Evolutionary conservation across 2,113 vertebrate species (phyloP).

Genomic region (Boulengeromyrus knoepffleri): DNA sequence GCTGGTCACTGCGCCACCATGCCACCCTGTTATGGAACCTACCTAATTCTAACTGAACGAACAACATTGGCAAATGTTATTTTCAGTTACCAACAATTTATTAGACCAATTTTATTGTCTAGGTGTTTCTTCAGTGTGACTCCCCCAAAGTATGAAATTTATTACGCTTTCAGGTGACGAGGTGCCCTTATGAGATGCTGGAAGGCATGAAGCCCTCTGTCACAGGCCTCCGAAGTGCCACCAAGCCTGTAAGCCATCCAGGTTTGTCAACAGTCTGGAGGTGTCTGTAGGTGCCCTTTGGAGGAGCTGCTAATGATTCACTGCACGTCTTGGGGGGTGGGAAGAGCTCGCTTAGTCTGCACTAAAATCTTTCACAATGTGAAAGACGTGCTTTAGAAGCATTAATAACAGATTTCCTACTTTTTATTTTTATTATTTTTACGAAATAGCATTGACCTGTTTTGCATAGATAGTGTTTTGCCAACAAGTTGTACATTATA

Average conservation of each 20-base stretch:
- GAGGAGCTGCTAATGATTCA: not conserved
- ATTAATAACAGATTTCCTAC: not conserved
- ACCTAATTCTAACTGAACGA: not conserved
- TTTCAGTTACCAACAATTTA: not conserved
- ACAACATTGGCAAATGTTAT: not conserved
- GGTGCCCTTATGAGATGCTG: not conserved
- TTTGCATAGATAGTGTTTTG: not conserved
- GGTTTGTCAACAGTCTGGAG: not conserved
- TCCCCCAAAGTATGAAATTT: not conserved
- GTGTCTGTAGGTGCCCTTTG: not conserved
- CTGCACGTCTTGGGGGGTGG: not conserved
- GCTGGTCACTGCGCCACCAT: not conserved
- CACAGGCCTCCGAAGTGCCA: not conserved
- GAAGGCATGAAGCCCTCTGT: not conserved
- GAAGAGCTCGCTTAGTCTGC: not conserved
- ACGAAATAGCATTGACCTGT: not conserved
- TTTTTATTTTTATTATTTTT: not conserved
- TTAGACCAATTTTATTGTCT: not conserved
- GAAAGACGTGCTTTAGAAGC: not conserved
- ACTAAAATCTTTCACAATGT: not conserved
- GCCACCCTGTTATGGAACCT: not conserved
- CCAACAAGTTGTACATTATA: not conserved
- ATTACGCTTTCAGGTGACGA: not conserved
- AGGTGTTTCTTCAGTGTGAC: not conserved
- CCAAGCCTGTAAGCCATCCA: not conserved